These are phyloP conservation scores for Oncorhynchus mykiss DNA, from an alignment of 2,113 vertebrate genomes.

Conservation along the genomic window DNA sequence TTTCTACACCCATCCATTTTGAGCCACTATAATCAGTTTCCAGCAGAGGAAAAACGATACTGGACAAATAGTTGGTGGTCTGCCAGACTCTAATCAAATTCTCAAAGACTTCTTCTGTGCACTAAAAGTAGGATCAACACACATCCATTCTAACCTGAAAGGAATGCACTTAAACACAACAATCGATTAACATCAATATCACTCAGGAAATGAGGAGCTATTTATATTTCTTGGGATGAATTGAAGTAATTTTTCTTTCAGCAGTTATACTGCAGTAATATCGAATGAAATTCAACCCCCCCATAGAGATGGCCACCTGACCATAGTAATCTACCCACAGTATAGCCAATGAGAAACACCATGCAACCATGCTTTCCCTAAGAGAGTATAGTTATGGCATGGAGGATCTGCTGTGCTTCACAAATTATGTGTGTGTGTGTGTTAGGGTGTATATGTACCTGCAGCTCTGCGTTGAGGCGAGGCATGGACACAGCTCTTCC, in stretches of 20 bases:
- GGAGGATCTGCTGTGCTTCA: not conserved
- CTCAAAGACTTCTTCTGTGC: slow-evolving; percentile 30
- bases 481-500: slow-evolving; percentile 92
- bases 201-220: slow-evolving; percentile 42
- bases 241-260: slow-evolving; percentile 9
- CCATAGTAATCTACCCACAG: not conserved
- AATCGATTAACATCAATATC: slow-evolving; percentile 46
- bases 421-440: not conserved
- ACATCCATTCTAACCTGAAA: slow-evolving; percentile 33
- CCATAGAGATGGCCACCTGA: not conserved
- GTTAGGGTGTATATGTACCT: slow-evolving; percentile 68
- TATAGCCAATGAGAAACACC: not conserved
- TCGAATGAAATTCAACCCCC: not conserved
- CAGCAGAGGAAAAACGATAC: slow-evolving; percentile 40
- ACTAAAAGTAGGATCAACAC: slow-evolving; percentile 40
- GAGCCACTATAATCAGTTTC: slow-evolving; percentile 25
- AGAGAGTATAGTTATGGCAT: not conserved
- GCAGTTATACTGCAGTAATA: not conserved
- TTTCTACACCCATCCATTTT: slow-evolving; percentile 34
- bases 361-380: not conserved
- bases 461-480: slow-evolving; percentile 83
- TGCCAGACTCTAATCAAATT: slow-evolving; percentile 53
- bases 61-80: slow-evolving; percentile 35
- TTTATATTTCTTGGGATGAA: slow-evolving; percentile 37
- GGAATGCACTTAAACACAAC: slow-evolving; percentile 43